Evolutionary conservation across 2,113 vertebrate genomes (phyloP).

Genomic region (Raja brachyura): DNA sequence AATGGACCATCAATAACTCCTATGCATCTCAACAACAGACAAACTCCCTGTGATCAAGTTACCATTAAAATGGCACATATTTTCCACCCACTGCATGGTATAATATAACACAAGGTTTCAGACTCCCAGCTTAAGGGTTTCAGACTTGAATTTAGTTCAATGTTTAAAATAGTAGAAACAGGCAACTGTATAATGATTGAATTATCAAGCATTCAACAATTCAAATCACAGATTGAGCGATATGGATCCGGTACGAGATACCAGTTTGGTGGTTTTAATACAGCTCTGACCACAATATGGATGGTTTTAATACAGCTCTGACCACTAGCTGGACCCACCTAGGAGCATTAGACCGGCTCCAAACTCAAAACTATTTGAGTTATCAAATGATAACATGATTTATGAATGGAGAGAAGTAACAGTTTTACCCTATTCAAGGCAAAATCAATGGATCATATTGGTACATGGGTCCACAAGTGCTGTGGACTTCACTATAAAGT

Average conservation of each 20-base stretch:
- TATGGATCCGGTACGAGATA: not conserved
- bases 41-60: not conserved
- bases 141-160: not conserved
- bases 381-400: not conserved
- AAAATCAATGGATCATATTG: not conserved
- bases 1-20: not conserved
- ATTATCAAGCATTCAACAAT: not conserved
- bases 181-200: not conserved
- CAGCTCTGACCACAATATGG: conserved; percentile 14
- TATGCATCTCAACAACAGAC: not conserved
- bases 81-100: not conserved
- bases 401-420: not conserved
- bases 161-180: not conserved
- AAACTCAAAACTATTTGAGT: not conserved
- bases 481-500: not conserved
- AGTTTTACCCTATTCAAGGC: not conserved
- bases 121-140: not conserved
- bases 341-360: not conserved
- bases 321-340: not conserved
- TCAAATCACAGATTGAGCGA: not conserved
- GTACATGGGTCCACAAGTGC: not conserved
- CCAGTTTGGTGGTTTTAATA: not conserved
- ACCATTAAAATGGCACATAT: not conserved
- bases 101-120: not conserved
- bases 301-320: not conserved